phyloP scores from a whole-genome alignment of 2,797 vertebrate genomes.

The Heteromormyrus szaboi region DNA sequence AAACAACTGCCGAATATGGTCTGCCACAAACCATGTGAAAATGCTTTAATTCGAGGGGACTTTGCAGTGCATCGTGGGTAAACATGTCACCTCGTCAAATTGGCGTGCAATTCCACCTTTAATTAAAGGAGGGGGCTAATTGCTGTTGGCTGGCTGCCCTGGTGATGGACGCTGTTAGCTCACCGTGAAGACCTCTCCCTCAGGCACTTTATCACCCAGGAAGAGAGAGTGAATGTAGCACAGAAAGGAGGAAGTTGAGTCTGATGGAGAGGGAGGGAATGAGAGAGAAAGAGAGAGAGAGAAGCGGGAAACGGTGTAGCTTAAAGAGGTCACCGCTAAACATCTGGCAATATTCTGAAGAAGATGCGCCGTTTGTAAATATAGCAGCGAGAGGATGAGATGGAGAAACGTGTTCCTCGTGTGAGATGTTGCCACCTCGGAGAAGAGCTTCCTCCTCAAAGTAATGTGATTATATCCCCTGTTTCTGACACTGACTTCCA shows the following conservation, averaged over 20 bases:
- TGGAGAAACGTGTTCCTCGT: background rate
- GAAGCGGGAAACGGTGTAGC: background rate
- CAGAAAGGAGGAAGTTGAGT: background rate
- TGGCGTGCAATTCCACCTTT: constrained; percentile 50
- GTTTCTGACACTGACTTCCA: background rate
- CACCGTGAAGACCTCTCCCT: background rate
- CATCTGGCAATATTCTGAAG: constrained; percentile 41
- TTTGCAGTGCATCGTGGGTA: background rate
- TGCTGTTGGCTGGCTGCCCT: constrained; percentile 71
- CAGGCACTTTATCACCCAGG: background rate
- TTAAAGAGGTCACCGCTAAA: constrained; percentile 31
- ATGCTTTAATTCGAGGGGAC: background rate
- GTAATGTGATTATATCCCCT: background rate
- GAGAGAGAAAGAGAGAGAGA: background rate
- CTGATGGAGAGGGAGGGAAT: background rate
- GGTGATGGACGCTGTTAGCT: constrained; percentile 11
- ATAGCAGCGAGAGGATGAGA: background rate
- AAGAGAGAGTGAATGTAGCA: background rate
- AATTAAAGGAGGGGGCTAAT: constrained; percentile 79
- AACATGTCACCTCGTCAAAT: background rate
- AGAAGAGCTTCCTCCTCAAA: background rate
- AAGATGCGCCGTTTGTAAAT: background rate
- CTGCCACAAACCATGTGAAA: background rate
- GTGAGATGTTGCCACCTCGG: background rate
- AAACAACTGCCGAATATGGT: background rate